Base-by-base conservation (phyloP, 92 coral and sea anemone genomes). In the Siderastrea radians region DNA sequence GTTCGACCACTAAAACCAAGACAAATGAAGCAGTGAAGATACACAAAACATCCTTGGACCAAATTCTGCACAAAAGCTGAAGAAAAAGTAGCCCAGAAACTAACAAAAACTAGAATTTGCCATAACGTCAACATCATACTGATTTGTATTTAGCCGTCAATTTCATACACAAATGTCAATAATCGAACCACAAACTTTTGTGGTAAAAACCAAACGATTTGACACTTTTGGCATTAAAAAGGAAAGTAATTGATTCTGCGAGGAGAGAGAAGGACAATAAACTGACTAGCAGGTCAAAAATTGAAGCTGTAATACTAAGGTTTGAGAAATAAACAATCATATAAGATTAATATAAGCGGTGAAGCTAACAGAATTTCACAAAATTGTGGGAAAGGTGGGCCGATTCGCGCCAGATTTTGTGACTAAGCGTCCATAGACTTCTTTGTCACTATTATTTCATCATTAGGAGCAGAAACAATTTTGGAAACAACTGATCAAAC, bases 281-380 rank as follows among this genome's bases (percentile, higher is more conserved):
- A 60, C 2, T 52, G 7, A 9, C n/a, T 4, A 3, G 19, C 0
- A 51, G 7, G 48, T 11, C 15, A 17, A 74, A 43, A 15, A 51
- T 26, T 38, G 50, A 64, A 78, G 70, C 57, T 78, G 49, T 17
- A 78, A 62, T 50, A 61, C 47, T 43, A 64, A 46, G 71, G 70
- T 60, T 78, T 60, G 82, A 51, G 38, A 66, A 67, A 49, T 66
- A 80, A 80, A 79, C 84, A 79, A 79, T 11, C 72, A 26, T 45
- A 64, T 79, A 47, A 64, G 78, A 45, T 52, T 74, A 74, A 74
- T 74, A 74, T 74, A 53, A 53, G 45, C 16, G 7, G 7, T n/a
- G 59, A 64, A 49, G 5, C 52, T 14, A 12, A 67, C 15, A 50
- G 46, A 67, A 66, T 50, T 79, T 79, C 46, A 26, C 72, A 79